Evolutionary conservation across 2,797 vertebrate species (phyloP).

Genomic region (Bradypodion ventrale): DNA sequence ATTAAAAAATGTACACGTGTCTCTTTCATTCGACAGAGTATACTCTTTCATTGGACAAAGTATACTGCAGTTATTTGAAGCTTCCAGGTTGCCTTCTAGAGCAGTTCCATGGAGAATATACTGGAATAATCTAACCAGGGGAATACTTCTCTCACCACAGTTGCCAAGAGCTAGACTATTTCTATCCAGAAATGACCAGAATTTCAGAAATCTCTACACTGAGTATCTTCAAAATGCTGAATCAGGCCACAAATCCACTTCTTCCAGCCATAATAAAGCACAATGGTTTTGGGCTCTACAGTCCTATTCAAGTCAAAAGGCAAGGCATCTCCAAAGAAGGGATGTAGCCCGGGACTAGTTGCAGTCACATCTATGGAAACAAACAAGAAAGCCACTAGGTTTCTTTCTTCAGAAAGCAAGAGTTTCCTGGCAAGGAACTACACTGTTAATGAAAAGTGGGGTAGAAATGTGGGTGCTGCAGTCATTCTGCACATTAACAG

Average conservation of each 20-base stretch:
- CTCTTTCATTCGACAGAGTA: neutral
- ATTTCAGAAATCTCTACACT: neutral
- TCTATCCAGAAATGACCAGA: neutral
- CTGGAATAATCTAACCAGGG: neutral
- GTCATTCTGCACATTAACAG: neutral
- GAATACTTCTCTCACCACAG: neutral
- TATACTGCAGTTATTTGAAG: neutral
- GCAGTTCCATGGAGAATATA: neutral
- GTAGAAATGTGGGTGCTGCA: neutral
- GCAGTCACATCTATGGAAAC: neutral
- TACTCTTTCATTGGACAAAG: neutral
- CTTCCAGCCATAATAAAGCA: neutral
- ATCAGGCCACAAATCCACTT: neutral
- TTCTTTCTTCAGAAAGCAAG: too few relatives aligned
- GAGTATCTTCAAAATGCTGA: neutral
- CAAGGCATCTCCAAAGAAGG: neutral
- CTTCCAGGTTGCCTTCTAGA: neutral
- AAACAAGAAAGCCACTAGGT: neutral
- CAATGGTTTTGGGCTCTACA: neutral
- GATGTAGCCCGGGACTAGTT: too few relatives aligned
- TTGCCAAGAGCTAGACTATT: neutral
- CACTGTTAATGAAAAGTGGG: neutral
- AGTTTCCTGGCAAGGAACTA: too few relatives aligned
- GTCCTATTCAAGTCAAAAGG: neutral
- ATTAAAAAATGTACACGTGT: neutral